Base-by-base conservation (phyloP, 2,797 vertebrate genomes). In the Geotrypetes seraphini region DNA sequence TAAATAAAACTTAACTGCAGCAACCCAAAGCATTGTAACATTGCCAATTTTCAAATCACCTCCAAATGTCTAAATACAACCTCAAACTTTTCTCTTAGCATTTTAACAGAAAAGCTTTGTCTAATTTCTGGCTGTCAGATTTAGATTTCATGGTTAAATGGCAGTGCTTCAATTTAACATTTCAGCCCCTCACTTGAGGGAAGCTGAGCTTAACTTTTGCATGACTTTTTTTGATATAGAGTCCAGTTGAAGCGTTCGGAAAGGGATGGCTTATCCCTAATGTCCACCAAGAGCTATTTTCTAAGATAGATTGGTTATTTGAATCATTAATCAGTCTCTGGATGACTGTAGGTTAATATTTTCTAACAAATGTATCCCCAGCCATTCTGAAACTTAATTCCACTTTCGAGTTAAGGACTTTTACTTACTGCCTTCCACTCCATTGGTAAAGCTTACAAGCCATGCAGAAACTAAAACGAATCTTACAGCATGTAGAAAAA, bases 211-310 rank as follows among this genome's bases (percentile, higher is more conserved):
- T 42, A 34, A 59, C 62, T 63, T 63, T 44, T 60, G 55, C 60
- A 57, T 36, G 36, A 59, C 57, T 64, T 47, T n/a, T n/a, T 53
- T 65, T 71, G 67, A 71, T 66, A 57, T 69, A 71, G 50, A 71
- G 67, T 63, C 61, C 60, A 59, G 55, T 65, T 64, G 73, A 65
- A 57, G 48, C 54, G 57, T 39, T 35, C 71, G 58, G 63, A 66
- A 61, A 44, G 43, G 42, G 38, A 53, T 38, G 61, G 56, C 46
- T 46, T 69, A 47, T 54, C 56, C 55, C 18, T 65, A 63, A 71
- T 61, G 60, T 63, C 73, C 58, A 56, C 52, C 59, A 50, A 60
- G 58, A 61, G 62, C 50, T 55, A 53, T 57, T 64, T 60, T 53
- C 43, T 31, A 54, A 39, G 60, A 66, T 52, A 66, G 39, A 58